Percentiles rank a stretch among this genome's conserved stretches.
phyloP scores from a whole-genome alignment of 2,797 vertebrate genomes.

The Urophycis tenuis region DNA sequence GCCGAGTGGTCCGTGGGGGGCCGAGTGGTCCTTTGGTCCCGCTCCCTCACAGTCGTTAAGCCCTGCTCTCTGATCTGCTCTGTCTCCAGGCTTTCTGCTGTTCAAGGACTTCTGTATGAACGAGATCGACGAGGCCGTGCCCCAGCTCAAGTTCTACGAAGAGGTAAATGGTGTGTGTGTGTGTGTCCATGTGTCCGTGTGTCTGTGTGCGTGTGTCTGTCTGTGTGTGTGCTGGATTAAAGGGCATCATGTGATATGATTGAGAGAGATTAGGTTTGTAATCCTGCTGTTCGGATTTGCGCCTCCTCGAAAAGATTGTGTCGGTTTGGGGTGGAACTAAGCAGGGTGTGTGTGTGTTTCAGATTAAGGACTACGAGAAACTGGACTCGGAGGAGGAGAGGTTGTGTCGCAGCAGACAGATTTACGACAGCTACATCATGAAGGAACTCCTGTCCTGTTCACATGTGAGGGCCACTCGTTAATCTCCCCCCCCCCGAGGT shows the following conservation, averaged over 20 bases:
- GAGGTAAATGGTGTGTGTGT: constrained; percentile 70
- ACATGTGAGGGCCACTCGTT: constrained; percentile 70
- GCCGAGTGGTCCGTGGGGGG: background rate
- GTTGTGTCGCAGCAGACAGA: constrained; percentile 81
- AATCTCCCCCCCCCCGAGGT: background rate
- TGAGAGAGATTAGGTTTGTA: constrained; percentile 38
- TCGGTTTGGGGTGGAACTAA: constrained; percentile 5
- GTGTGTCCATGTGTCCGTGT: constrained; percentile 30
- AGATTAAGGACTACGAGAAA: constrained; percentile 98
- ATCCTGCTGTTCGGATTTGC: constrained; percentile 40
- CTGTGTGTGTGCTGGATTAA: constrained; percentile 24
- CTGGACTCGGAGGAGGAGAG: constrained; percentile 90
- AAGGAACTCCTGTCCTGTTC: constrained; percentile 95
- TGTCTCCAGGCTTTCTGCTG: constrained; percentile 81
- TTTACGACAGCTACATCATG: constrained; percentile 95
- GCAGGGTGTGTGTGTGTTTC: constrained; percentile 31
- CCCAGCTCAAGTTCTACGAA: constrained; percentile 96
- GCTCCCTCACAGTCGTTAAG: background rate
- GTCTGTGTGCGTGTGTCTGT: background rate
- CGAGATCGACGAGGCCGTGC: constrained; percentile 91
- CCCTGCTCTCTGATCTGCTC: constrained; percentile 12
- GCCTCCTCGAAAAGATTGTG: constrained; percentile 20
- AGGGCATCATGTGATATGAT: constrained; percentile 13
- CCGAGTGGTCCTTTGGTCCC: too few relatives aligned
- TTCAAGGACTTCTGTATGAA: constrained; percentile 96